Evolutionary conservation across 2,888 invertebrate species (phyloP).

Genomic region (Bombylius discolor): DNA sequence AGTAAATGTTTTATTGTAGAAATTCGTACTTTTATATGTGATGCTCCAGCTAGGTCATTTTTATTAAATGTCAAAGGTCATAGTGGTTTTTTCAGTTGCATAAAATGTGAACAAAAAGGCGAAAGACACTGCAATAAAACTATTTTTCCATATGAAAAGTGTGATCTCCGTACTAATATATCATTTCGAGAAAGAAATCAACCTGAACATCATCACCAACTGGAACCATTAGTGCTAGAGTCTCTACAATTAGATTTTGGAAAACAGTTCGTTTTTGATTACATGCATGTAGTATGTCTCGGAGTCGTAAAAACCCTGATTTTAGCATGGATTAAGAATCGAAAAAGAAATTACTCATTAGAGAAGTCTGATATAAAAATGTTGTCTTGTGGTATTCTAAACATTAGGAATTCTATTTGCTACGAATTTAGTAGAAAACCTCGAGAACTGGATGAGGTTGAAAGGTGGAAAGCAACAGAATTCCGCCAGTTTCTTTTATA

Average conservation of each 20-base stretch:
- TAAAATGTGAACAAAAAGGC: background rate
- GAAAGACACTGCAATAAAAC: background rate
- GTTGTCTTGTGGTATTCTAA: too few species aligned
- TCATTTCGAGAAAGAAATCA: background rate
- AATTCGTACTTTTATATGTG: constrained; percentile 5
- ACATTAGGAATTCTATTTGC: too few species aligned
- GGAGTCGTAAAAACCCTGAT: too few species aligned
- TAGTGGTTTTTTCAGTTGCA: background rate
- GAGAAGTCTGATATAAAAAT: too few species aligned
- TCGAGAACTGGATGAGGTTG: constrained; percentile 9
- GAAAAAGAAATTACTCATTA: too few species aligned
- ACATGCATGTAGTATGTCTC: too few species aligned
- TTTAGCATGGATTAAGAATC: too few species aligned
- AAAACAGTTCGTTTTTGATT: too few species aligned
- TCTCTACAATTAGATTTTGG: too few species aligned
- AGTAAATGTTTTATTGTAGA: constrained; percentile 7
- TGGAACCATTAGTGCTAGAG: background rate
- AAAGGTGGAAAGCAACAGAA: constrained; percentile 10
- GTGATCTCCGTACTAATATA: too few species aligned
- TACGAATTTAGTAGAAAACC: constrained; percentile 11
- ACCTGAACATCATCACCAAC: background rate
- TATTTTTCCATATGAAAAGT: background rate
- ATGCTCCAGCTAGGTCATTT: background rate
- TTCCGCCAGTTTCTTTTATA: constrained; percentile 11
- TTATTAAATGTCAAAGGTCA: background rate